Base-by-base conservation (phyloP, 2,888 invertebrate genomes). In the Encarsia formosa region DNA sequence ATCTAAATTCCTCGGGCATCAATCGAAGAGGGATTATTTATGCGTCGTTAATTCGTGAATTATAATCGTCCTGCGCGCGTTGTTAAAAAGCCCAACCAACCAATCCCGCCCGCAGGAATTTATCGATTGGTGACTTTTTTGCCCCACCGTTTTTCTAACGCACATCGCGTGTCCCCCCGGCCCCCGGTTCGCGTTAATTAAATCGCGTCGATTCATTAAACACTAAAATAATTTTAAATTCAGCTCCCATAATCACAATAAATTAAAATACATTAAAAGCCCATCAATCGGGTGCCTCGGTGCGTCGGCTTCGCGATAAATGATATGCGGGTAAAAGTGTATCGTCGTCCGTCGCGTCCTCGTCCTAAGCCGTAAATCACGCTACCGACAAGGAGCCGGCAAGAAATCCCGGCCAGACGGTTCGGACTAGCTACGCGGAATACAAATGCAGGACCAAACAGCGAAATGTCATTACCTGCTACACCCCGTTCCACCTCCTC, bases 231-330 rank as follows among this genome's bases (percentile, higher is more conserved):
- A 32, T n/a, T n/a, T n/a, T n/a, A n/a, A n/a, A n/a, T n/a, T n/a
- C n/a, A n/a, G n/a, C n/a, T n/a, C n/a, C 18, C n/a, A 50, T 41
- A 38, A 49, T 49, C 46, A 22, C 43, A 43, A 52, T 52, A 52
- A 56, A 52, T 49, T 52, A 49, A 40, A 56, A 46, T 49, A 46
- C 46, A 52, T 56, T 45, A 56, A 48, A 53, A 50, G 47, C 39
- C 44, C 48, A 47, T 56, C 49, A 53, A 50, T 52, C 39, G 56
- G 23, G n/a, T n/a, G n/a, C n/a, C n/a, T n/a, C n/a, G n/a, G n/a
- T n/a, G n/a, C n/a, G n/a, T n/a, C n/a, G n/a, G n/a, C n/a, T n/a
- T n/a, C n/a, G n/a, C n/a, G 44, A 48, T 49, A 46, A 38, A 49
- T 43, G 39, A 37, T n/a, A n/a, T n/a, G n/a, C n/a, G 26, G 19